Conservation (phyloP, 2,888 invertebrate genomes). For the Tromatobia lineatoria region DNA sequence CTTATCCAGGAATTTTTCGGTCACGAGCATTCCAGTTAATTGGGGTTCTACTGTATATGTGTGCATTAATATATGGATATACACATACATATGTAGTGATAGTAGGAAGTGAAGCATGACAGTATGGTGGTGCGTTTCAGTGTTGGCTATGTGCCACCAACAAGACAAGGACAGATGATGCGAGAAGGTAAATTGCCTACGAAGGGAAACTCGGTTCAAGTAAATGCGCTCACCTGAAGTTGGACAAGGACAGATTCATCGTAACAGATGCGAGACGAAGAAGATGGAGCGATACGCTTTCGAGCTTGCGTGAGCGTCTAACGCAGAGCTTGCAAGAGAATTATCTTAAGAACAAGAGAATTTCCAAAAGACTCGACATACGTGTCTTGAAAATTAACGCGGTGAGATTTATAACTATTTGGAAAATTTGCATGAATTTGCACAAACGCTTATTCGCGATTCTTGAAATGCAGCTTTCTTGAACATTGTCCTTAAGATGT, state of each 20-base stretch:
- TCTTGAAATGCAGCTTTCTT: not conserved
- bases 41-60: not conserved
- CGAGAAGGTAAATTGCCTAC: not conserved
- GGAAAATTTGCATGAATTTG: not conserved
- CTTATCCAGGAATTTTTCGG: no score
- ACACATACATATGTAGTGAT: not conserved
- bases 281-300: not conserved
- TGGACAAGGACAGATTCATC: not conserved
- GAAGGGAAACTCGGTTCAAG: constrained; percentile 7
- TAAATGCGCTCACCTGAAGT: not conserved
- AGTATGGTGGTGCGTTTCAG: constrained; percentile 32
- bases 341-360: constrained; percentile 1
- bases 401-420: not conserved
- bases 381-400: not conserved
- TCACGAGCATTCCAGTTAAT: no score
- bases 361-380: not conserved
- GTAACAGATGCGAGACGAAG: not conserved
- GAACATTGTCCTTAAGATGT: no score
- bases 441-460: not conserved
- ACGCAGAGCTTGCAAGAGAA: not conserved
- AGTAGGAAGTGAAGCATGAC: constrained; percentile 15
- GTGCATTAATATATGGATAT: constrained; percentile 1
- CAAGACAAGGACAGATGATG: constrained; percentile 21
- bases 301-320: constrained; percentile 12
- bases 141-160: constrained; percentile 24